Conservation (phyloP, 1,140 invertebrate species). For the Papilio xuthus region DNA sequence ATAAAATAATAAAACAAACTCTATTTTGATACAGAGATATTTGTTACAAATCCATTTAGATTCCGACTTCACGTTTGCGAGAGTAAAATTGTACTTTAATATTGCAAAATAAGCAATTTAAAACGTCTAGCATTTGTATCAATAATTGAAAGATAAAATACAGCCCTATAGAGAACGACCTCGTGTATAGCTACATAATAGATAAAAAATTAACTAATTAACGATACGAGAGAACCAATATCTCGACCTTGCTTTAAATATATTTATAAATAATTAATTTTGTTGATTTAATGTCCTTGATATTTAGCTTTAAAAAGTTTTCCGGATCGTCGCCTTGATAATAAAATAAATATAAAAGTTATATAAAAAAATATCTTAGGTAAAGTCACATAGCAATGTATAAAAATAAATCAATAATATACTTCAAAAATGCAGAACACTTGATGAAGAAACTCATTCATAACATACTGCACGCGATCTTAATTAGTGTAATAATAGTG, state of each 20-base stretch:
- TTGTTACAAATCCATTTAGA: not conserved
- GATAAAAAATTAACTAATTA: conserved; percentile 5
- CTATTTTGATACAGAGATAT: not conserved
- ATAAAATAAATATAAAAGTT: not conserved
- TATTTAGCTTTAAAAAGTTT: conserved; percentile 10
- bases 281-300: not conserved
- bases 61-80: not conserved
- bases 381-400: not conserved
- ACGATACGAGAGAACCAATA: not conserved
- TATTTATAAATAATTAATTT: conserved; percentile 10
- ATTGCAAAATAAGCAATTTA: conserved; percentile 18
- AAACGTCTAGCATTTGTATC: conserved; percentile 25
- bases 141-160: conserved; percentile 20
- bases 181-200: conserved; percentile 14
- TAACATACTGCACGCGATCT: conserved; percentile 5
- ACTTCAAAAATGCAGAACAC: not conserved
- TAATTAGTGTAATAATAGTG: conserved; percentile 1
- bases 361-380: not conserved
- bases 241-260: not conserved
- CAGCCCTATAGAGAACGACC: conserved; percentile 12
- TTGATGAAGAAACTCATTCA: not conserved
- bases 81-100: not conserved
- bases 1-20: not conserved
- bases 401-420: not conserved
- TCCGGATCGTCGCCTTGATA: not conserved